Evolutionary conservation across 2,888 invertebrate genomes (phyloP).

Genomic region (Philopedon plagiatum): DNA sequence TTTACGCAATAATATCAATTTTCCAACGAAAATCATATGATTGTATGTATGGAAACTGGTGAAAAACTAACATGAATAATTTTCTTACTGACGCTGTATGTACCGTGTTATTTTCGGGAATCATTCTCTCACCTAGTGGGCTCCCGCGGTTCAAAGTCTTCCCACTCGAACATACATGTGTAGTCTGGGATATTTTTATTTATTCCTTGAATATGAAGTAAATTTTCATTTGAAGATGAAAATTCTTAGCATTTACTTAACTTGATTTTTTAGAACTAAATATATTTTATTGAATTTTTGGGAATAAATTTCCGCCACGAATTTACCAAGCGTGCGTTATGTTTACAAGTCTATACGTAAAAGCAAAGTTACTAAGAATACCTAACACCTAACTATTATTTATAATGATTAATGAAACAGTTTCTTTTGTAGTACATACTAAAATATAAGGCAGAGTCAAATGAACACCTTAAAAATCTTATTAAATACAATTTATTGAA

Average conservation of each 20-base stretch:
- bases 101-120: conserved; percentile 47
- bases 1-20: conserved; percentile 10
- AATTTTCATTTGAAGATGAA: background rate
- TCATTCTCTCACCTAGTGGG: conserved; percentile 50
- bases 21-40: conserved; percentile 11
- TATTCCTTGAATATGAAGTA: background rate
- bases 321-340: no score
- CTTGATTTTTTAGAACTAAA: background rate
- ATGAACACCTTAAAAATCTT: no score
- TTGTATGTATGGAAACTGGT: conserved; percentile 2
- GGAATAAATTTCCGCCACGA: no score
- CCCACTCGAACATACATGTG: background rate
- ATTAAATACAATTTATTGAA: no score
- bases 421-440: no score
- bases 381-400: no score
- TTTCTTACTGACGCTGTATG: conserved; percentile 23
- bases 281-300: no score
- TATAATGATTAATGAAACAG: no score
- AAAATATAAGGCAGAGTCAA: no score
- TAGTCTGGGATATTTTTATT: conserved; percentile 29
- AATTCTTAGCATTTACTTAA: background rate
- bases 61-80: conserved; percentile 16
- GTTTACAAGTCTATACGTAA: no score
- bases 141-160: conserved; percentile 18
- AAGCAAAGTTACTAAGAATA: no score